Conservation (phyloP, 2,888 invertebrate genomes). For the Taenaris catops region DNA sequence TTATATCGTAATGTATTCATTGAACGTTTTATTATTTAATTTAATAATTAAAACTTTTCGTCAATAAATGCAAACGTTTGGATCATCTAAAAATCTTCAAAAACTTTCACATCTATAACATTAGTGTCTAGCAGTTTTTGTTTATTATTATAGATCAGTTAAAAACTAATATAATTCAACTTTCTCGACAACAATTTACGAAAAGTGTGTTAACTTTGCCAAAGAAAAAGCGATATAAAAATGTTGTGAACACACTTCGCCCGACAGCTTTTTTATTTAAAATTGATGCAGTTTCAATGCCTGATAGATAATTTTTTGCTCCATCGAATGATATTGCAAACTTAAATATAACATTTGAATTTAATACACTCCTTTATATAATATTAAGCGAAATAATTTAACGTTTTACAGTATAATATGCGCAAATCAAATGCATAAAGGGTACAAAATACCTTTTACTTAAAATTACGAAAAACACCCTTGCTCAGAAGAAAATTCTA, state of each 20-base stretch:
- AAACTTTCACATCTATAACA: too few relatives aligned
- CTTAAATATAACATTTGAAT: conserved; percentile 4
- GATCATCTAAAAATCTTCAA: too few relatives aligned
- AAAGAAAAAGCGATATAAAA: conserved; percentile 10
- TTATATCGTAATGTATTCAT: too few relatives aligned
- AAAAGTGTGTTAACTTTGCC: conserved; percentile 11
- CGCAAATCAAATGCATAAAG: too few relatives aligned
- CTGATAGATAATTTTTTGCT: conserved; percentile 6
- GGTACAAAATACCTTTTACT: too few relatives aligned
- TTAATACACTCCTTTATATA: conserved; percentile 5
- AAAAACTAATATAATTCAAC: conserved; percentile 2
- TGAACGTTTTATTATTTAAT: too few relatives aligned
- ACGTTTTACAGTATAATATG: neutral
- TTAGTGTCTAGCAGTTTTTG: too few relatives aligned
- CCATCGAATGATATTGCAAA: conserved; percentile 4
- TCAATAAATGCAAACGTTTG: too few relatives aligned
- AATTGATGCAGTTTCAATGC: conserved; percentile 8
- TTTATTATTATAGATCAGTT: too few relatives aligned
- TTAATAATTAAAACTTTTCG: too few relatives aligned
- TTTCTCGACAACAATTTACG: conserved; percentile 2
- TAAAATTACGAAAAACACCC: too few relatives aligned
- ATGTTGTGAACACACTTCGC: conserved; percentile 9
- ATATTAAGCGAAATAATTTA: conserved; percentile 4
- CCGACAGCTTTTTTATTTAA: conserved; percentile 7
- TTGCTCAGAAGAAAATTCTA: too few relatives aligned